These are phyloP conservation scores for Bombus pyrosoma DNA, from an alignment of 1,140 invertebrate genomes.

Conservation along the genomic window DNA sequence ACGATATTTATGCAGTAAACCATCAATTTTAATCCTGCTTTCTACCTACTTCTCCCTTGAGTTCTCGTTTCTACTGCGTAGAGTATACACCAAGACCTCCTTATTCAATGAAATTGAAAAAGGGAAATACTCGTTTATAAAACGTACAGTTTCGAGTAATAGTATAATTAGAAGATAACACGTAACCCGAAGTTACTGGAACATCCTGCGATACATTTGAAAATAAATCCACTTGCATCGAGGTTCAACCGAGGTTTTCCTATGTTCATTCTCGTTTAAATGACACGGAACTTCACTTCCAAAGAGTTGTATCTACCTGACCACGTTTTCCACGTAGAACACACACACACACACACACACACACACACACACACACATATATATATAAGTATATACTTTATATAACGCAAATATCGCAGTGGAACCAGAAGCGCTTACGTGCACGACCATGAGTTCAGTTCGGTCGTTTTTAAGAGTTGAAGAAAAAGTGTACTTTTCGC, in stretches of 20 bases:
- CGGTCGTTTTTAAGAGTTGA: constrained; percentile 16
- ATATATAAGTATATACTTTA: background rate
- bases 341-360: too few species aligned
- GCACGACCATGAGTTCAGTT: background rate
- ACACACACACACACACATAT: rapidly evolving
- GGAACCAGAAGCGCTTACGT: constrained; percentile 22
- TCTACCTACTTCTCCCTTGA: too few species aligned
- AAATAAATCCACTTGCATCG: too few species aligned
- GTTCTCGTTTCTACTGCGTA: background rate
- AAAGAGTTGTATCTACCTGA: constrained; percentile 5
- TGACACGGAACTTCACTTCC: background rate
- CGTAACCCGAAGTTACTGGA: background rate
- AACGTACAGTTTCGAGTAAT: background rate
- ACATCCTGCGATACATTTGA: background rate
- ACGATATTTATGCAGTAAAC: too few species aligned
- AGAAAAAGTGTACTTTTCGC: constrained; percentile 33
- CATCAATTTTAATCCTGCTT: too few species aligned
- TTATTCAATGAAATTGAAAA: background rate
- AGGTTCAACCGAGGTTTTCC: background rate
- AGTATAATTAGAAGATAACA: background rate
- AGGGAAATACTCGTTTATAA: too few species aligned
- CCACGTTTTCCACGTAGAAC: background rate
- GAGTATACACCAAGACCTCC: background rate
- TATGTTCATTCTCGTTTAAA: background rate
- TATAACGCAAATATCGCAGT: background rate